Evolutionary conservation across 92 coral and sea anemone genomes (phyloP).

Genomic region (Heteractis magnifica): DNA sequence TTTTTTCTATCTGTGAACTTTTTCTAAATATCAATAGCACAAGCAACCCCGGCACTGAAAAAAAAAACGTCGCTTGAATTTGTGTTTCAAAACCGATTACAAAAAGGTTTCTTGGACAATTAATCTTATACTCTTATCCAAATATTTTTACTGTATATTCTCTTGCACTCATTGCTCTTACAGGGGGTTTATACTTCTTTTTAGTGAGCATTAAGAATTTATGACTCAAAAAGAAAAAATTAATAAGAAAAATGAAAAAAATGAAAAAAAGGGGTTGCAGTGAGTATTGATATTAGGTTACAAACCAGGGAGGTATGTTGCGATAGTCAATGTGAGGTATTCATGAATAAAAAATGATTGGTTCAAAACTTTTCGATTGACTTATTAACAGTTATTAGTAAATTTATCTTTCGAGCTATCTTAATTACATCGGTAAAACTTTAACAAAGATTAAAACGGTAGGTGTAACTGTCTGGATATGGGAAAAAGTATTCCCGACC

Average conservation of each 20-base stretch:
- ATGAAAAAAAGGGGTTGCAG: not conserved
- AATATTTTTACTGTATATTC: not conserved
- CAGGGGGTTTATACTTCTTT: not conserved
- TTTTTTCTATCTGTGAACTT: not conserved
- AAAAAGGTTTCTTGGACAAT: not conserved
- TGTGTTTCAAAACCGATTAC: not conserved
- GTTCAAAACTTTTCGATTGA: constrained; percentile 10
- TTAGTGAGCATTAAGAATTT: not conserved
- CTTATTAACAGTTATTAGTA: constrained; percentile 31
- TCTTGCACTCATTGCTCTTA: not conserved
- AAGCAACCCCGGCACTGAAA: not conserved
- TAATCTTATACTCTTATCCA: not conserved
- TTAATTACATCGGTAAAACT: constrained; percentile 35
- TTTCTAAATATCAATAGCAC: not conserved
- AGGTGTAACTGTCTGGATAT: not conserved
- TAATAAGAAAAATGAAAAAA: not conserved
- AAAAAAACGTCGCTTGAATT: not conserved
- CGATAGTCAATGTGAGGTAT: not conserved
- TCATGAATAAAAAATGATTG: constrained; percentile 23
- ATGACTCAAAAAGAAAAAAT: not conserved
- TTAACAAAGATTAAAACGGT: constrained; percentile 29
- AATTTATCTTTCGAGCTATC: constrained; percentile 24
- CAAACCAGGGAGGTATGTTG: not conserved
- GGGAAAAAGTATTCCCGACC: not conserved
- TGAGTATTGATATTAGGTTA: constrained; percentile 6